Conservation (phyloP, 2,888 invertebrate genomes). For the Atherix ibis region DNA sequence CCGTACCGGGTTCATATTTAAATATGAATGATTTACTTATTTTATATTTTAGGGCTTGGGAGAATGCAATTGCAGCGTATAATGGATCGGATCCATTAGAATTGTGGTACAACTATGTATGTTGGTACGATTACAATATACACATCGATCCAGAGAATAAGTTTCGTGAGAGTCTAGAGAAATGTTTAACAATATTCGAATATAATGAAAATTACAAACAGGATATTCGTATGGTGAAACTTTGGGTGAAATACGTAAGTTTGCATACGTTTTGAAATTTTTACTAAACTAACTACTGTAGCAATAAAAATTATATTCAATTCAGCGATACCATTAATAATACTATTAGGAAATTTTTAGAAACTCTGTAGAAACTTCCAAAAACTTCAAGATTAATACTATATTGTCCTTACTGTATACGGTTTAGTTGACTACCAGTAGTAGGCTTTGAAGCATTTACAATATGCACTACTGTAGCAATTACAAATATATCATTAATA, state of each 20-base stretch:
- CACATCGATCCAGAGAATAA: slow-evolving; percentile 70
- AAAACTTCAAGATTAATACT: too few relatives aligned
- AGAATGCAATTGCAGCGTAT: slow-evolving; percentile 65
- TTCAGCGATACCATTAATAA: too few relatives aligned
- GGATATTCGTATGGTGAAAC: slow-evolving; percentile 69
- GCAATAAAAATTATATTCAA: too few relatives aligned
- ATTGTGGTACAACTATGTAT: slow-evolving; percentile 79
- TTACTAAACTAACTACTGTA: too few relatives aligned
- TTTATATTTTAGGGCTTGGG: slow-evolving; percentile 52
- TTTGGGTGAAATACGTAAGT: slow-evolving; percentile 88
- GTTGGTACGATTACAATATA: slow-evolving; percentile 78
- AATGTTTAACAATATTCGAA: slow-evolving; percentile 70
- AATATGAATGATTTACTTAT: not conserved
- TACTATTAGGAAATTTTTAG: too few relatives aligned
- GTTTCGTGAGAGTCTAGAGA: slow-evolving; percentile 71
- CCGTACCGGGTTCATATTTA: not conserved
- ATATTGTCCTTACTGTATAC: too few relatives aligned
- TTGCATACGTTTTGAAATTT: not conserved
- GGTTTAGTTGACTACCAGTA: too few relatives aligned
- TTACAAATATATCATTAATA: too few relatives aligned
- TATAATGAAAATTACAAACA: slow-evolving; percentile 67
- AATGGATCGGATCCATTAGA: slow-evolving; percentile 78
- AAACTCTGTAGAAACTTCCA: too few relatives aligned
- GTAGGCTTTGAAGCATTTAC: too few relatives aligned
- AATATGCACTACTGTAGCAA: too few relatives aligned